Conservation (phyloP, 2,113 vertebrate genomes). For the Acanthisitta chloris region DNA sequence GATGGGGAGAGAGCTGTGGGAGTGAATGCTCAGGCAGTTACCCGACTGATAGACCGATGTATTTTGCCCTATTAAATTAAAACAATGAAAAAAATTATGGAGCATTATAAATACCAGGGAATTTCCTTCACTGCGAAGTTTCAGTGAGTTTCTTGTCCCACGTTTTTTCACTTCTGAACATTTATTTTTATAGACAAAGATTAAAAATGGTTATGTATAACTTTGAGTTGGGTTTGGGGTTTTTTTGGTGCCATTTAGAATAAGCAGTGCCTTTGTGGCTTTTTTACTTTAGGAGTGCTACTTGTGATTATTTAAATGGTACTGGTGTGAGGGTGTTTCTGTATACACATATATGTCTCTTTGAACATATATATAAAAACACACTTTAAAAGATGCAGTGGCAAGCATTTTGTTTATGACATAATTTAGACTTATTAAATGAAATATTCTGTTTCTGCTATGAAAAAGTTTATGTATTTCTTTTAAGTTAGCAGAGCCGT, state of each 20-base stretch:
- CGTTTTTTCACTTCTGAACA: background rate
- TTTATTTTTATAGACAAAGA: background rate
- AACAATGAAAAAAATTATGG: background rate
- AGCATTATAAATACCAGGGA: background rate
- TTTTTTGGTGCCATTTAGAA: background rate
- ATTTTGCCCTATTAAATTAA: background rate
- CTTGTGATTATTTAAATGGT: background rate
- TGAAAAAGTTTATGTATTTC: background rate
- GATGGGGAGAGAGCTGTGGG: rapidly evolving
- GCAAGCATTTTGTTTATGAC: background rate
- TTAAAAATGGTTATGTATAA: background rate
- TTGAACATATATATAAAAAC: background rate
- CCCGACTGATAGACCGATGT: too few relatives aligned
- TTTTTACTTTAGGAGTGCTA: background rate
- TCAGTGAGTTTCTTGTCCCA: background rate
- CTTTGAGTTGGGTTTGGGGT: rapidly evolving
- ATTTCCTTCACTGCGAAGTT: background rate
- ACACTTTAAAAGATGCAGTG: background rate
- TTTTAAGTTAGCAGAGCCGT: constrained; percentile 86
- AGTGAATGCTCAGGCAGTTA: background rate
- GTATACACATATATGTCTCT: background rate
- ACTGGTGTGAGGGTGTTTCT: background rate
- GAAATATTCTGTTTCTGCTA: background rate
- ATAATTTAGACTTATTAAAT: background rate
- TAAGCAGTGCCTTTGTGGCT: background rate